These are phyloP conservation scores for Cebidichthys violaceus DNA, from an alignment of 2,113 vertebrate species.

Conservation along the genomic window DNA sequence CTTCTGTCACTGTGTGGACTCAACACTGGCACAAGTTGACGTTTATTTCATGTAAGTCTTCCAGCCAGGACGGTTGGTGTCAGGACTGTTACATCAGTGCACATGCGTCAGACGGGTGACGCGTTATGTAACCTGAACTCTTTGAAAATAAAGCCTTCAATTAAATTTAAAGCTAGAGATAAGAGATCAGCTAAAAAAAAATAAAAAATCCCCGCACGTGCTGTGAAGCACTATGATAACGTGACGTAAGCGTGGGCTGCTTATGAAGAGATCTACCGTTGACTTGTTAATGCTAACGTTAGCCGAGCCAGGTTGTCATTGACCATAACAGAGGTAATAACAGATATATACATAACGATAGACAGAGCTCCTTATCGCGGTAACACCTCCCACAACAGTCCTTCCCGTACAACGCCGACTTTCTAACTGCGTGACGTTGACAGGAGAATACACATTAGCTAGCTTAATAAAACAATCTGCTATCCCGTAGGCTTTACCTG, in stretches of 20 bases:
- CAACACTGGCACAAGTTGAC: neutral
- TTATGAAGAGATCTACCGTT: neutral
- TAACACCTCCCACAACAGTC: too few species aligned
- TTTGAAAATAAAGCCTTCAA: neutral
- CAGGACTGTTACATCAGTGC: constrained; percentile 26
- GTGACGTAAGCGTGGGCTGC: constrained; percentile 41
- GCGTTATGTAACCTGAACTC: constrained; percentile 45
- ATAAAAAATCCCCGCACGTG: neutral
- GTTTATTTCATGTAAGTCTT: neutral
- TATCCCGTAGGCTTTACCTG: constrained; percentile 67
- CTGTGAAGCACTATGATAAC: neutral
- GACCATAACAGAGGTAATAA: neutral
- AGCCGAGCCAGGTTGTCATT: constrained; percentile 32
- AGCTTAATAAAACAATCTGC: neutral
- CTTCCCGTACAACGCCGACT: accelerated
- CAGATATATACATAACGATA: neutral
- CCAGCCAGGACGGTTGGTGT: neutral
- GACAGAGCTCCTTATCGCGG: accelerated
- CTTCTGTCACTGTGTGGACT: neutral
- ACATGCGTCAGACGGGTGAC: neutral
- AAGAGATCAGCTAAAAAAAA: neutral
- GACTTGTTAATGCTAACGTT: constrained; percentile 53
- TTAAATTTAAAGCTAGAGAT: neutral
- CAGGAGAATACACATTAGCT: neutral
- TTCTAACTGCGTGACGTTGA: neutral